Evolutionary conservation across 2,113 vertebrate species (phyloP).

Genomic region (Phrynocephalus versicolor): DNA sequence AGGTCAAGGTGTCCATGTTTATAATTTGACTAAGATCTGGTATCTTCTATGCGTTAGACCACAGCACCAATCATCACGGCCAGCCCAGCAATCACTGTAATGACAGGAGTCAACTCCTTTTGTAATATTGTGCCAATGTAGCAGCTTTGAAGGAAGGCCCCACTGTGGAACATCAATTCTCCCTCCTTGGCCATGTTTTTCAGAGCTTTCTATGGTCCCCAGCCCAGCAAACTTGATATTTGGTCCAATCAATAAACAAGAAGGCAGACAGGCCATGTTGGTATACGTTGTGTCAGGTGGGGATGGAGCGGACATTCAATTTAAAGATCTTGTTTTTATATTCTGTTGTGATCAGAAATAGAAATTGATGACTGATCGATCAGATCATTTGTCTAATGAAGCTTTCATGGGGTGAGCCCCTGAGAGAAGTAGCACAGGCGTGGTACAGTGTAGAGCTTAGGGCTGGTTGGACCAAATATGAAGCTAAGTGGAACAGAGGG

Average conservation of each 20-base stretch:
- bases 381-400: not conserved
- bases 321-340: constrained; percentile 11
- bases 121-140: too few relatives aligned
- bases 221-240: not conserved
- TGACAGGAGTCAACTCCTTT: too few relatives aligned
- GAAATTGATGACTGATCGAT: constrained; percentile 14
- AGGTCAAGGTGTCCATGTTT: too few relatives aligned
- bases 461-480: not conserved
- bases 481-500: not conserved
- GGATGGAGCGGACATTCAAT: not conserved
- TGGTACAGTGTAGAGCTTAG: not conserved
- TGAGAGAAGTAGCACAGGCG: not conserved
- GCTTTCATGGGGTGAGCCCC: not conserved
- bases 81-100: too few relatives aligned
- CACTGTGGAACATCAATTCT: too few relatives aligned
- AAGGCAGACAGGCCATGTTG: not conserved
- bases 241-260: not conserved
- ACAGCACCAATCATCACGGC: too few relatives aligned
- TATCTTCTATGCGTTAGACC: too few relatives aligned
- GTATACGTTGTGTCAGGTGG: too few relatives aligned
- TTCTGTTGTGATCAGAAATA: not conserved
- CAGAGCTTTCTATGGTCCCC: not conserved
- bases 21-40: too few relatives aligned
- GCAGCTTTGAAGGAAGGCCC: too few relatives aligned
- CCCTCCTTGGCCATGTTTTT: not conserved